phyloP scores from a whole-genome alignment of 1,140 invertebrate genomes.

The Rhagoletis zephyria region DNA sequence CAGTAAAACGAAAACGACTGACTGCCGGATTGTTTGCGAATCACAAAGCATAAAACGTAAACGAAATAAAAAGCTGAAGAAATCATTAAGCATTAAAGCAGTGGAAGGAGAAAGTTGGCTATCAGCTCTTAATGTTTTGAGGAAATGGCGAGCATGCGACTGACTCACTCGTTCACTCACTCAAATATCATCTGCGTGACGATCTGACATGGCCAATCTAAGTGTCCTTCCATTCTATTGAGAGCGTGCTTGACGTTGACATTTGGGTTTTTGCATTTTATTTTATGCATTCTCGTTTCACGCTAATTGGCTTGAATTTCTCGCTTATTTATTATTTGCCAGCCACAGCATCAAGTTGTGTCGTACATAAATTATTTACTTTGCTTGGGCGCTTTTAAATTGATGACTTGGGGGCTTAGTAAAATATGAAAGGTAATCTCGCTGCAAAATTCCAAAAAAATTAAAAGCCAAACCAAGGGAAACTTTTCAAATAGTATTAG shows the following conservation, averaged over 20 bases:
- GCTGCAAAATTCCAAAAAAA: neutral
- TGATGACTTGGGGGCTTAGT: conserved; percentile 13
- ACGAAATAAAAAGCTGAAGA: neutral
- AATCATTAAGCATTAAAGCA: neutral
- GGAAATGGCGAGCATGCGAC: neutral
- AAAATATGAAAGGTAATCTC: conserved; percentile 1
- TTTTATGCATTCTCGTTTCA: neutral
- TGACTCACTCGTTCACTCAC: neutral
- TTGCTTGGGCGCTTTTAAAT: neutral
- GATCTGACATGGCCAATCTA: neutral
- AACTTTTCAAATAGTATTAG: neutral
- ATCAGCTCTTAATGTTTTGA: neutral
- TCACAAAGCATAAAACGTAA: conserved; percentile 30
- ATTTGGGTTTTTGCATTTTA: neutral
- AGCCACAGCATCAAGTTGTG: neutral
- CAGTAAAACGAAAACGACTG: neutral
- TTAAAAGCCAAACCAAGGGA: neutral
- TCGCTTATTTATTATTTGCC: neutral
- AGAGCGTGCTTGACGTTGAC: neutral
- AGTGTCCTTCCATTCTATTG: neutral
- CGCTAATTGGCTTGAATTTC: neutral
- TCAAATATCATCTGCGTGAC: neutral
- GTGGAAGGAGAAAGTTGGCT: neutral
- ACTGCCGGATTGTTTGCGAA: neutral
- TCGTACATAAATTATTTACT: neutral